Percentiles rank a stretch among this genome's conserved stretches.
These are phyloP conservation scores for Fundulus diaphanus DNA, from an alignment of 2,797 vertebrate genomes.

Conservation along the genomic window DNA sequence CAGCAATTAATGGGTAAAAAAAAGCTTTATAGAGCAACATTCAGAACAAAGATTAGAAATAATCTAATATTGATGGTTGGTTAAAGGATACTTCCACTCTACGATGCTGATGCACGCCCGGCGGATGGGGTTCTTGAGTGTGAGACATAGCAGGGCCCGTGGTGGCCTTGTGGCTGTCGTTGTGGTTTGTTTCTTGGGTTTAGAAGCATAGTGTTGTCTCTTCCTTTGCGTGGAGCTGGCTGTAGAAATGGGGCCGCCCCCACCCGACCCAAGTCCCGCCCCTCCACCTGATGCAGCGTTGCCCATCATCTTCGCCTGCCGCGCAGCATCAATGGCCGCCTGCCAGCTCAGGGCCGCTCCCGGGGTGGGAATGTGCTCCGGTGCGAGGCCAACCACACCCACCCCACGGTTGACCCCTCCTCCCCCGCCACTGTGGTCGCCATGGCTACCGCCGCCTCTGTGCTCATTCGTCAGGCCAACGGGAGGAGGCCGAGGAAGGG, in stretches of 20 bases:
- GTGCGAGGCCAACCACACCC: conserved; percentile 91
- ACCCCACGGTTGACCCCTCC: conserved; percentile 72
- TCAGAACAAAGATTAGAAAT: background rate
- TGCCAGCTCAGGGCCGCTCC: conserved; percentile 97
- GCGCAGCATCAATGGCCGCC: conserved; percentile 95
- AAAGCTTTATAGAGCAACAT: background rate
- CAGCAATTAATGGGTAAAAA: background rate
- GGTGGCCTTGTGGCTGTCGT: conserved; percentile 93
- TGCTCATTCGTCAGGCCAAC: conserved; percentile 85
- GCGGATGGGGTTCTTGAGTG: conserved; percentile 97
- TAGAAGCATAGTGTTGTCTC: conserved; percentile 91
- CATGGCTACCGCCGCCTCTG: conserved; percentile 72
- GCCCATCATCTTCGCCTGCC: conserved; percentile 97
- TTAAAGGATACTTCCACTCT: conserved; percentile 99
- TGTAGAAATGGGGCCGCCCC: conserved; percentile 91
- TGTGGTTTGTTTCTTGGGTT: conserved; percentile 95
- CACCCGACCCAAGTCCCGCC: conserved; percentile 70
- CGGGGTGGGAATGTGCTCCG: conserved; percentile 93
- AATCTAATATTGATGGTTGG: background rate
- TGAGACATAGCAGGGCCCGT: conserved; percentile 94
- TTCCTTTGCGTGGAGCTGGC: conserved; percentile 96
- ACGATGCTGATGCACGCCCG: conserved; percentile 98
- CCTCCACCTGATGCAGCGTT: conserved; percentile 72
- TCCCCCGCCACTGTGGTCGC: conserved; percentile 85
- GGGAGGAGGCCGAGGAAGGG: conserved; percentile 80